A percentile compares a stretch with the other conserved stretches of the same genome.
Evolutionary conservation across 2,888 invertebrate species (phyloP).

Genomic region (Diadromus collaris): DNA sequence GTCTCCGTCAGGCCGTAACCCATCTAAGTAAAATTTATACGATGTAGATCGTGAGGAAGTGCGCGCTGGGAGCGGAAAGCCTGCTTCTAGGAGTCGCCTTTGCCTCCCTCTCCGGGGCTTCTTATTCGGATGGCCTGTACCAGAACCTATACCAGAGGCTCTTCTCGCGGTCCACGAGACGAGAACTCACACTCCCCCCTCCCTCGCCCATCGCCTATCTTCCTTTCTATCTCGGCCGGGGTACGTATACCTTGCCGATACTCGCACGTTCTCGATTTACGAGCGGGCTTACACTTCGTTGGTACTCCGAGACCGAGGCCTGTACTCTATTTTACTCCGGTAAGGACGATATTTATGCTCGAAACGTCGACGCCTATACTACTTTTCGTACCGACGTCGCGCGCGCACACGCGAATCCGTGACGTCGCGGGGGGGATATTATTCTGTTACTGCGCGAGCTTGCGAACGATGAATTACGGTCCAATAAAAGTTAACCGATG

Average conservation of each 20-base stretch:
- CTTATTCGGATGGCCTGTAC: slow-evolving; percentile 24
- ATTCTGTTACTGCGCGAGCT: slow-evolving; percentile 24
- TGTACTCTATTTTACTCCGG: slow-evolving; percentile 59
- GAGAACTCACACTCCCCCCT: slow-evolving; percentile 12
- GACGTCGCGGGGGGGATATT: neutral
- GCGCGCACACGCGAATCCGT: neutral
- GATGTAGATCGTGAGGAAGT: slow-evolving; percentile 59
- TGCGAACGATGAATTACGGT: neutral
- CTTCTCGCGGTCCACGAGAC: slow-evolving; percentile 37
- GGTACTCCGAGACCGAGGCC: slow-evolving; percentile 52
- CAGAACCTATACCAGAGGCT: neutral
- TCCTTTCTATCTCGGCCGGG: slow-evolving; percentile 1
- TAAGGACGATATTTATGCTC: slow-evolving; percentile 59
- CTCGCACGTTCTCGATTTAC: slow-evolving; percentile 61
- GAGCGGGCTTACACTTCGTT: slow-evolving; percentile 58
- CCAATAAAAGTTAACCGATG: slow-evolving; percentile 50
- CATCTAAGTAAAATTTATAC: slow-evolving; percentile 58
- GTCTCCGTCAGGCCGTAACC: slow-evolving; percentile 53
- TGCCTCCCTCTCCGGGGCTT: neutral
- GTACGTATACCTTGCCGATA: slow-evolving; percentile 39
- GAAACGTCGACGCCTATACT: slow-evolving; percentile 57
- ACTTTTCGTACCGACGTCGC: slow-evolving; percentile 1
- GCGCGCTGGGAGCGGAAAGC: slow-evolving; percentile 12
- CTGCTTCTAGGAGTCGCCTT: slow-evolving; percentile 13
- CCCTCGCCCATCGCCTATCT: neutral